A percentile compares a stretch with the other conserved stretches of the same genome.
Conservation (phyloP, 1,140 invertebrate species). For the Choristoneura fumiferana region DNA sequence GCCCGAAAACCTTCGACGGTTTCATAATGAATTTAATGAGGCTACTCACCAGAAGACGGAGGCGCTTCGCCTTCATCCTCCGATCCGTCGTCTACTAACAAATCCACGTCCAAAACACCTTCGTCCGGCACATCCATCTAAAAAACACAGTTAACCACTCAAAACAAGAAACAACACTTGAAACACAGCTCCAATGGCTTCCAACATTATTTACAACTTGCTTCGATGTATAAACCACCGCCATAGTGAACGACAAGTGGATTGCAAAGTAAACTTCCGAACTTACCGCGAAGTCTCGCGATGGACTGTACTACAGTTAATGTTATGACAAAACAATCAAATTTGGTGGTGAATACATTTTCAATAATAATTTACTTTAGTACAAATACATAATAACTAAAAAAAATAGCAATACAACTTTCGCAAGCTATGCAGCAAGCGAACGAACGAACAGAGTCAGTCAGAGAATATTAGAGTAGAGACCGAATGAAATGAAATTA, state of each 20-base stretch:
- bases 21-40: not conserved
- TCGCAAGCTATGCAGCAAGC: conserved; percentile 15
- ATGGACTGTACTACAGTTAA: conserved; percentile 57
- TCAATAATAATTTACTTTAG: conserved; percentile 41
- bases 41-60: conserved; percentile 66
- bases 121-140: conserved; percentile 74
- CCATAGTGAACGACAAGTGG: conserved; percentile 74
- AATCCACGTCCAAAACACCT: conserved; percentile 69
- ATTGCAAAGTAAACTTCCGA: conserved; percentile 49
- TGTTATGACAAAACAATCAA: conserved; percentile 41
- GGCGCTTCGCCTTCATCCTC: conserved; percentile 74
- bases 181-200: conserved; percentile 23
- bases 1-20: no score
- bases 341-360: conserved; percentile 42
- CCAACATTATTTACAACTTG: conserved; percentile 46
- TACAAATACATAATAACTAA: conserved; percentile 28
- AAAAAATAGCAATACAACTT: conserved; percentile 18
- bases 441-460: conserved; percentile 4
- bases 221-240: conserved; percentile 56
- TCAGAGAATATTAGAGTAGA: not conserved
- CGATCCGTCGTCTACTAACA: conserved; percentile 72
- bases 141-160: conserved; percentile 30
- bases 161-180: conserved; percentile 24
- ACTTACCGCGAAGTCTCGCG: conserved; percentile 69
- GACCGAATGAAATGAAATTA: conserved; percentile 6